These are phyloP conservation scores for Probosciger aterrimus DNA, from an alignment of 2,113 vertebrate species.

Conservation along the genomic window DNA sequence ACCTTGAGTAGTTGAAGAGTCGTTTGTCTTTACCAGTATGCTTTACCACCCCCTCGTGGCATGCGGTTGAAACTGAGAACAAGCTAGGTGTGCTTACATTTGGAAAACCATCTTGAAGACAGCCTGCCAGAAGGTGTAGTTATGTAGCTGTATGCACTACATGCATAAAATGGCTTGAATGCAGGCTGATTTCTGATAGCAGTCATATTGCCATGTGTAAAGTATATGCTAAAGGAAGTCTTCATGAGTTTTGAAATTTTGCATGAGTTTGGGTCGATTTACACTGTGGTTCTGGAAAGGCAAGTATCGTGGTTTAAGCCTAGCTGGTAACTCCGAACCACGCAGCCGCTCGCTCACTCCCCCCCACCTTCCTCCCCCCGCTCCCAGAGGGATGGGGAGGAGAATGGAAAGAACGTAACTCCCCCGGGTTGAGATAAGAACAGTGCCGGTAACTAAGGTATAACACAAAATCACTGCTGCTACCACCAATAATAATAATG, in stretches of 20 bases:
- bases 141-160: not conserved
- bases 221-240: not conserved
- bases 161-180: not conserved
- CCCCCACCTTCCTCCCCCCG: too few species aligned
- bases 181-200: not conserved
- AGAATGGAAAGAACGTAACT: too few species aligned
- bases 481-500: too few species aligned
- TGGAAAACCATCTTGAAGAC: not conserved
- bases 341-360: too few species aligned
- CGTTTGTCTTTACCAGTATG: not conserved
- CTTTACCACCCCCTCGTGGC: conserved; percentile 40
- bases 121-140: not conserved
- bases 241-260: not conserved
- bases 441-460: too few species aligned
- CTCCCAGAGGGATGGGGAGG: too few species aligned
- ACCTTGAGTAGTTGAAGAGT: not conserved
- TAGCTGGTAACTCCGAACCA: too few species aligned
- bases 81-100: not conserved
- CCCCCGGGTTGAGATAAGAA: too few species aligned
- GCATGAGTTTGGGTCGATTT: not conserved
- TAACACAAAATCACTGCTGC: too few species aligned
- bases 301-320: not conserved
- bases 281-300: not conserved
- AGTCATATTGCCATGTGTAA: not conserved
- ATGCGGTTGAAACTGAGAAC: not conserved